These are phyloP conservation scores for Trachelus iudaicus DNA, from an alignment of 2,888 invertebrate genomes.

Conservation along the genomic window DNA sequence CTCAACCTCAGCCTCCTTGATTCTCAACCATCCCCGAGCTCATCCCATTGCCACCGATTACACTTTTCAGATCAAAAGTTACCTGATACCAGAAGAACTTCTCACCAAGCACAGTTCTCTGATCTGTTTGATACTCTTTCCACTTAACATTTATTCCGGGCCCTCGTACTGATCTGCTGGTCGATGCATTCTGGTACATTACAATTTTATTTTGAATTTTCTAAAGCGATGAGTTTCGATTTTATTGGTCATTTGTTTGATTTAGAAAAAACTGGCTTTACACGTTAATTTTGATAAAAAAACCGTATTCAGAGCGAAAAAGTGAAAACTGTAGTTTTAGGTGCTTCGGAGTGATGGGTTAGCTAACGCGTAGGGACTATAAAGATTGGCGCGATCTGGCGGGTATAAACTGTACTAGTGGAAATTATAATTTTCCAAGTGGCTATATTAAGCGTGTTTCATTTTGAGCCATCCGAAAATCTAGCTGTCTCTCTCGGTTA, in stretches of 20 bases:
- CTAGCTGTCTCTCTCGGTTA: background rate
- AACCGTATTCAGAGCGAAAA: background rate
- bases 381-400: no score
- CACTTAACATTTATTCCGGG: background rate
- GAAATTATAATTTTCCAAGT: background rate
- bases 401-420: background rate
- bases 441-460: background rate
- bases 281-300: background rate
- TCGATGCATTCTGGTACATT: no score
- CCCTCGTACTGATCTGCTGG: background rate
- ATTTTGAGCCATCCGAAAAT: background rate
- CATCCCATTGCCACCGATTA: slow-evolving; percentile 44
- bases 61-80: slow-evolving; percentile 63
- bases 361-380: background rate
- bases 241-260: background rate
- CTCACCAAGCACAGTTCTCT: slow-evolving; percentile 4
- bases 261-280: background rate
- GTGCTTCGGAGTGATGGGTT: background rate
- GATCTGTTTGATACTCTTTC: background rate
- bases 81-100: slow-evolving; percentile 48
- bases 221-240: no score
- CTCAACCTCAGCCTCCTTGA: slow-evolving; percentile 6
- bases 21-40: slow-evolving; percentile 8
- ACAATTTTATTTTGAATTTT: no score
- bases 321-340: background rate